Conservation (phyloP, 2,888 invertebrate species). For the Eupithecia subumbrata region DNA sequence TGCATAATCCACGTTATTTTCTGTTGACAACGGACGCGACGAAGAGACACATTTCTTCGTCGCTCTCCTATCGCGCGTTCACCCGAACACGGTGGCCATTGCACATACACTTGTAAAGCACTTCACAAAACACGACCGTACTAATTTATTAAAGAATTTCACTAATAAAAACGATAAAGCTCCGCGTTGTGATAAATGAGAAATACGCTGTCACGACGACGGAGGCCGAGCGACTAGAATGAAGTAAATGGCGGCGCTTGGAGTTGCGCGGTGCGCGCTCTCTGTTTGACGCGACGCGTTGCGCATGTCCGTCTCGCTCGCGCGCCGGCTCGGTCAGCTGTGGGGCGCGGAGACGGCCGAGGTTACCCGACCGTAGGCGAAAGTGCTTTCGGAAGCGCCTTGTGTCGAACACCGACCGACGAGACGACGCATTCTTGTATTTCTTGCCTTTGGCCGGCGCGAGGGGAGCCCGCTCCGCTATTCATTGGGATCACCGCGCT, state of each 20-base stretch:
- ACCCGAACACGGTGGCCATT: constrained; percentile 61
- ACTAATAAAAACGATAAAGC: constrained; percentile 73
- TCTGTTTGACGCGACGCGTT: constrained; percentile 50
- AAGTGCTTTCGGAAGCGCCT: constrained; percentile 76
- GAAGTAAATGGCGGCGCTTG: constrained; percentile 78
- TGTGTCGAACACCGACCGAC: constrained; percentile 45
- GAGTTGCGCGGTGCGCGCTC: constrained; percentile 70
- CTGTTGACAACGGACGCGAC: constrained; percentile 78
- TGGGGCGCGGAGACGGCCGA: constrained; percentile 75
- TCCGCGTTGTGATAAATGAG: constrained; percentile 62
- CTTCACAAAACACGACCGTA: constrained; percentile 63
- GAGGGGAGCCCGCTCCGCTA: constrained; percentile 47
- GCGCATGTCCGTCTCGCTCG: constrained; percentile 60
- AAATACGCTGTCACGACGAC: constrained; percentile 78
- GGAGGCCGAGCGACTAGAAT: constrained; percentile 74
- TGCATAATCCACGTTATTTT: constrained; percentile 82
- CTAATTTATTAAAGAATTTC: constrained; percentile 73
- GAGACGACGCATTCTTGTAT: constrained; percentile 62
- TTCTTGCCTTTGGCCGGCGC: constrained; percentile 49
- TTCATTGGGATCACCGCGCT: constrained; percentile 46
- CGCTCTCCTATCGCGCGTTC: constrained; percentile 55
- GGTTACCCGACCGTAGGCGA: constrained; percentile 71
- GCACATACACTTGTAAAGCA: constrained; percentile 62
- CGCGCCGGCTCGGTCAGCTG: constrained; percentile 77
- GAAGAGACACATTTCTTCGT: constrained; percentile 70